phyloP scores from a whole-genome alignment of 2,888 invertebrate genomes.

The Meandrusa payeni region DNA sequence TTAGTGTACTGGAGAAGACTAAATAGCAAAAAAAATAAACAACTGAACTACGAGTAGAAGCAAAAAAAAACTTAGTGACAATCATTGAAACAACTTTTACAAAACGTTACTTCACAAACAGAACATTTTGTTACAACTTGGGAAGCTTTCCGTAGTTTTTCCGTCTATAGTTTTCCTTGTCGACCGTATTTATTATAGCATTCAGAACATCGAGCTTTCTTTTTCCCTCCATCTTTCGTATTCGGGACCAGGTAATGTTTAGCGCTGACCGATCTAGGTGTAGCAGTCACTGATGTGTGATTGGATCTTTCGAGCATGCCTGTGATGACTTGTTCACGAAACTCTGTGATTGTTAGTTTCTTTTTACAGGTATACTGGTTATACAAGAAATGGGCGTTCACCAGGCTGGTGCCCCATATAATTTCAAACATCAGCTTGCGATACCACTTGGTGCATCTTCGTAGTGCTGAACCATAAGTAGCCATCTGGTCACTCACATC shows the following conservation, averaged over 20 bases:
- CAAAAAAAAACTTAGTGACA: slow-evolving; percentile 4
- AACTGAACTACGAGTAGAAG: slow-evolving; percentile 9
- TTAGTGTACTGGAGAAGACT: slow-evolving; percentile 6
- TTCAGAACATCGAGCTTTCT: slow-evolving; percentile 19
- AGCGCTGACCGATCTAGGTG: not conserved
- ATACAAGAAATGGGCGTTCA: slow-evolving; percentile 29
- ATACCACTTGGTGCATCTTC: slow-evolving; percentile 40
- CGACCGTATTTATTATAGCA: slow-evolving; percentile 19
- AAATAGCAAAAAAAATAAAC: slow-evolving; percentile 5
- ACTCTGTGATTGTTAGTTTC: slow-evolving; percentile 25
- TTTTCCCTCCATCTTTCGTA: slow-evolving; percentile 21
- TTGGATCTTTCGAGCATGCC: slow-evolving; percentile 7
- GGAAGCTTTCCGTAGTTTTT: slow-evolving; percentile 11
- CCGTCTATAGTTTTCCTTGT: slow-evolving; percentile 19
- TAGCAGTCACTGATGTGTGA: not conserved
- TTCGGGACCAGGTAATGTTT: too few species aligned
- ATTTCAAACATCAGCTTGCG: slow-evolving; percentile 42
- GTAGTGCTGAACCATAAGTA: slow-evolving; percentile 27
- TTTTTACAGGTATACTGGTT: slow-evolving; percentile 22
- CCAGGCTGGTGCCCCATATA: slow-evolving; percentile 36
- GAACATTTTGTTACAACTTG: slow-evolving; percentile 24
- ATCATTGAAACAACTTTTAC: slow-evolving; percentile 22
- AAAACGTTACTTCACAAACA: slow-evolving; percentile 21
- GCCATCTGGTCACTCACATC: slow-evolving; percentile 30
- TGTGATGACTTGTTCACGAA: slow-evolving; percentile 23